Conservation (phyloP, 2,113 vertebrate genomes). For the Cephalophus harveyi region DNA sequence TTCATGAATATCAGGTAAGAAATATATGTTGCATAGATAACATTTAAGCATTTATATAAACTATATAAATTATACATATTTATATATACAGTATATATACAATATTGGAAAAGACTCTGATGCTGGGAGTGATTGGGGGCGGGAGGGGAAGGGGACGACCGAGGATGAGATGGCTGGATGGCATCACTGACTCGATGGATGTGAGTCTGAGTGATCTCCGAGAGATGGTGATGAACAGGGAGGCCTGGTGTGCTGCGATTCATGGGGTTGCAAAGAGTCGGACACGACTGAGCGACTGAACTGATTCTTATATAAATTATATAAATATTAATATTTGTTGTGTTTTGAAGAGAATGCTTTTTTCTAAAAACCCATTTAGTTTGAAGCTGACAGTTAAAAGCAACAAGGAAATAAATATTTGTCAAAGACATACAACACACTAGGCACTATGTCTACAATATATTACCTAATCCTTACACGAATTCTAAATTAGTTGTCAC, state of each 20-base stretch:
- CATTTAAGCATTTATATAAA: not conserved
- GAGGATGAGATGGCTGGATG: too few species aligned
- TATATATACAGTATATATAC: not conserved
- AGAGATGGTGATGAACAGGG: too few species aligned
- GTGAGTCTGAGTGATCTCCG: too few species aligned
- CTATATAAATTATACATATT: not conserved
- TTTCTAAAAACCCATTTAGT: not conserved
- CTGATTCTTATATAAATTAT: not conserved
- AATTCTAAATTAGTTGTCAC: not conserved
- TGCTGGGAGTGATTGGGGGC: too few species aligned
- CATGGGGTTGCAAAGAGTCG: too few species aligned
- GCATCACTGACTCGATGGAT: too few species aligned
- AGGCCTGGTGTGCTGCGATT: too few species aligned
- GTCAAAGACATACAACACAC: not conserved
- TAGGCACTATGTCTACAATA: not conserved
- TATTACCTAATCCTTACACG: not conserved
- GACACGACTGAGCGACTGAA: too few species aligned
- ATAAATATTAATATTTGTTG: not conserved
- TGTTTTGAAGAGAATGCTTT: not conserved
- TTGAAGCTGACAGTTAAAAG: not conserved
- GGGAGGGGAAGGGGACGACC: too few species aligned
- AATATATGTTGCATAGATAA: not conserved
- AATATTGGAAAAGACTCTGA: too few species aligned
- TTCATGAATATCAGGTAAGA: not conserved
- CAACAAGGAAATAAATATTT: not conserved